These are phyloP conservation scores for Melanotaenia duboulayi DNA, from an alignment of 2,113 vertebrate species.

Conservation along the genomic window DNA sequence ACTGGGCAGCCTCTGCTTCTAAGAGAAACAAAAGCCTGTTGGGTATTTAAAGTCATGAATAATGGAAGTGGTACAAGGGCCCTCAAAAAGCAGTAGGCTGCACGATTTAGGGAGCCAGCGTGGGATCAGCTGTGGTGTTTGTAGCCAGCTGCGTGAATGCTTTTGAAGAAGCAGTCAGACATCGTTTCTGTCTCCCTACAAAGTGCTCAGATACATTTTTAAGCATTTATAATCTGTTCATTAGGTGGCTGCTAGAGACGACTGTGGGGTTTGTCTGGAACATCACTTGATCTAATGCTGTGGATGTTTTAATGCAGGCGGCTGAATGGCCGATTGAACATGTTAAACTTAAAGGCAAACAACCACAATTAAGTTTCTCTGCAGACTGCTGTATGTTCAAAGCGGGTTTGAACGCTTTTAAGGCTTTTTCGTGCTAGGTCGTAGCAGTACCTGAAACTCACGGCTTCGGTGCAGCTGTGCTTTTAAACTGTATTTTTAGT, in stretches of 20 bases:
- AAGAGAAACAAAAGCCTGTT: slow-evolving; percentile 42
- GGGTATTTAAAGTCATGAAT: slow-evolving; percentile 66
- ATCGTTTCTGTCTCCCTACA: slow-evolving; percentile 46
- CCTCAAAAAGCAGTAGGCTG: slow-evolving; percentile 45
- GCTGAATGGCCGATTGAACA: background rate
- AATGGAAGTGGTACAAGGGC: slow-evolving; percentile 59
- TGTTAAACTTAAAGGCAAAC: slow-evolving; percentile 21
- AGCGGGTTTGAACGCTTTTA: background rate
- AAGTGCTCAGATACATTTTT: slow-evolving; percentile 37
- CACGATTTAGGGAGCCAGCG: slow-evolving; percentile 49
- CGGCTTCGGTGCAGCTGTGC: background rate
- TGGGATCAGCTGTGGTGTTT: slow-evolving; percentile 63
- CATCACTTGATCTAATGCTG: slow-evolving; percentile 3
- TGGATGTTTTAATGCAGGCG: slow-evolving; percentile 1
- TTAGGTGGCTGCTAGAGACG: slow-evolving; percentile 36
- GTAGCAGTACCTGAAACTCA: slow-evolving; percentile 1
- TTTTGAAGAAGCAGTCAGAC: slow-evolving; percentile 39
- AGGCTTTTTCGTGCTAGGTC: background rate
- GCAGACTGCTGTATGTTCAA: background rate
- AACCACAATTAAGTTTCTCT: slow-evolving; percentile 1
- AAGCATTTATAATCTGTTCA: slow-evolving; percentile 46
- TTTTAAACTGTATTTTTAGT: slow-evolving; percentile 1
- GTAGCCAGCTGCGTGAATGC: slow-evolving; percentile 47
- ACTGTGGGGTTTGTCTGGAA: slow-evolving; percentile 19
- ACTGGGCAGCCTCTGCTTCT: slow-evolving; percentile 17